Base-by-base conservation (phyloP, 1,140 invertebrate species). In the Drosophila gunungcola region DNA sequence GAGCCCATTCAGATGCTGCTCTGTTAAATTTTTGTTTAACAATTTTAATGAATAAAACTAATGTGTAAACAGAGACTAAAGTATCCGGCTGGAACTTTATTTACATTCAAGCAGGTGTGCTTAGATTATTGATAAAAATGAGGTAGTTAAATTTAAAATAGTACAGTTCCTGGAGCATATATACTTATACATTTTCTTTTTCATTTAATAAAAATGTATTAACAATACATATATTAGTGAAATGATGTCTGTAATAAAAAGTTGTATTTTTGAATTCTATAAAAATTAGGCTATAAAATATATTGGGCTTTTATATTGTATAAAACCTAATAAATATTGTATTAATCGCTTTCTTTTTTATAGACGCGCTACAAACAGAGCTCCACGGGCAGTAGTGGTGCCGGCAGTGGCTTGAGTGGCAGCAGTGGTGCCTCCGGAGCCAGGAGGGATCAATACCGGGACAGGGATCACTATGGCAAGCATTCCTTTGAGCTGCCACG, bases 401-500 rank as follows among this genome's bases (percentile, higher is more conserved):
- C 63, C 9, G 73, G 79, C 68, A 88, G 88, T 52, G 78, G 65
- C 0, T 39, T 79, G 1, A 91, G 82, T 46, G 68, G 72, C n/a
- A 63, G 55, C 21, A 57, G 75, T 61, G 84, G 32, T 4, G 0
- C 80, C 7, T 61, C 78, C 11, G 65, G 75, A 11, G 63, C 58
- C 25, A 57, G 78, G 4, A 70, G 82, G 36, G 81, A 89, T 48
- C 77, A 80, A 16, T 79, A 90, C 29, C 56, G 81, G 32, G 83
- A 91, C 38, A 67, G 84, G 63, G 88, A 90, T 79, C 74, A 85
- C 42, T 85, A 90, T 73, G 69, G 78, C 63, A 91, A 90, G 64
- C 88, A 92, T 84, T 92, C 91, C 75, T 91, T 88, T 42, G 85
- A 91, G 68, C 67, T 92, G 53, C 88, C 88, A 12, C 73, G 88